phyloP scores from a whole-genome alignment of 2,888 invertebrate species.

The Melanargia galathea region DNA sequence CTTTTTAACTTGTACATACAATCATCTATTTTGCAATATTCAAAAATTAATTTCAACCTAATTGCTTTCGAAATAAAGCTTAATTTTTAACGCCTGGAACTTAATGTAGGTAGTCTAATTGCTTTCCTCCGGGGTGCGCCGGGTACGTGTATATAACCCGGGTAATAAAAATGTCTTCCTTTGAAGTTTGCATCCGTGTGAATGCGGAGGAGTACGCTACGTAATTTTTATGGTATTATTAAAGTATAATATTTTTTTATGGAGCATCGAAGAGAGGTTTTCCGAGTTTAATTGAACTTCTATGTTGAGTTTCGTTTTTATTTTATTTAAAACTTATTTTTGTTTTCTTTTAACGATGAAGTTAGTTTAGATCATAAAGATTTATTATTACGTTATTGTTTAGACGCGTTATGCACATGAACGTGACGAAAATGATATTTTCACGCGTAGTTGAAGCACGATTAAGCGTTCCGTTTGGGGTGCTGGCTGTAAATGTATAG shows the following conservation, averaged over 20 bases:
- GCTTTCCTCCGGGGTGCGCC: slow-evolving; percentile 30
- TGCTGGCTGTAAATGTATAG: too few species aligned
- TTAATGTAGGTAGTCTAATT: slow-evolving; percentile 23
- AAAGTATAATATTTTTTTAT: slow-evolving; percentile 9
- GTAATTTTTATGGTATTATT: slow-evolving; percentile 17
- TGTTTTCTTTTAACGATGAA: neutral
- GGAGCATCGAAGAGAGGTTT: slow-evolving; percentile 5
- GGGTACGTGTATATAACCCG: slow-evolving; percentile 30
- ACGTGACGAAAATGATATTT: too few species aligned
- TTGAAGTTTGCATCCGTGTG: slow-evolving; percentile 36
- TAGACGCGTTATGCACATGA: too few species aligned
- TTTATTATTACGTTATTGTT: too few species aligned
- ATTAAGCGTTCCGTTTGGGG: too few species aligned
- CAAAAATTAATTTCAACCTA: slow-evolving; percentile 8
- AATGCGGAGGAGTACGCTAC: slow-evolving; percentile 8
- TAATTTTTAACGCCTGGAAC: slow-evolving; percentile 1
- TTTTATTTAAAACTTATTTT: neutral
- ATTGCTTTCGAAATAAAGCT: neutral
- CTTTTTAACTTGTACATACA: neutral
- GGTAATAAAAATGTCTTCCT: slow-evolving; percentile 42
- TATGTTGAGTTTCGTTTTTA: neutral
- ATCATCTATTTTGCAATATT: neutral
- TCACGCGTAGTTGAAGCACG: too few species aligned
- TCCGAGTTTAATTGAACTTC: slow-evolving; percentile 1
- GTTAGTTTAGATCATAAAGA: neutral